A percentile compares a stretch with the other conserved stretches of the same genome.
Conservation (phyloP, 2,888 invertebrate genomes). For the Xestoiulus laeticollis region DNA sequence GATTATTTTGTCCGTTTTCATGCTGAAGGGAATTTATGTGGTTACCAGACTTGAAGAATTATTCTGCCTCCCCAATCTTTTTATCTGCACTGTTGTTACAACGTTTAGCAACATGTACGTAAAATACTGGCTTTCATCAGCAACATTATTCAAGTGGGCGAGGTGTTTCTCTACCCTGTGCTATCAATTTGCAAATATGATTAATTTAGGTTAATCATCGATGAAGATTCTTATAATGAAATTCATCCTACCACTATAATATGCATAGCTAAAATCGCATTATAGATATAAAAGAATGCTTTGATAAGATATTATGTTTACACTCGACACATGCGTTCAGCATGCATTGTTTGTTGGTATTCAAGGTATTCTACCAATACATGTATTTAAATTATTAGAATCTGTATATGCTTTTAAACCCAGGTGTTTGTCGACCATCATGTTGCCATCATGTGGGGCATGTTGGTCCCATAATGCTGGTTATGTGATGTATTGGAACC, state of each 20-base stretch:
- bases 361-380: too few species aligned
- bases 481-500: too few species aligned
- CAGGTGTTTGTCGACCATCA: too few species aligned
- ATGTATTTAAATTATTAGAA: too few species aligned
- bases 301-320: too few species aligned
- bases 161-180: not conserved
- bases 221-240: constrained; percentile 8
- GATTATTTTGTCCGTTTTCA: constrained; percentile 29
- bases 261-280: not conserved
- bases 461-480: too few species aligned
- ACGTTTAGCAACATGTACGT: not conserved
- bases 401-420: too few species aligned
- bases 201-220: constrained; percentile 29
- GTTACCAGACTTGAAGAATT: not conserved
- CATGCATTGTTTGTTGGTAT: too few species aligned
- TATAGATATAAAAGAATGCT: not conserved
- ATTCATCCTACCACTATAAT: not conserved
- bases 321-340: too few species aligned
- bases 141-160: constrained; percentile 2
- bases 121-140: not conserved
- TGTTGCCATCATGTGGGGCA: too few species aligned
- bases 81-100: not conserved
- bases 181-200: constrained; percentile 17
- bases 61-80: not conserved
- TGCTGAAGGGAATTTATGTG: constrained; percentile 14